Conservation (phyloP, 2,113 vertebrate species). For the Urocynchramus pylzowi region DNA sequence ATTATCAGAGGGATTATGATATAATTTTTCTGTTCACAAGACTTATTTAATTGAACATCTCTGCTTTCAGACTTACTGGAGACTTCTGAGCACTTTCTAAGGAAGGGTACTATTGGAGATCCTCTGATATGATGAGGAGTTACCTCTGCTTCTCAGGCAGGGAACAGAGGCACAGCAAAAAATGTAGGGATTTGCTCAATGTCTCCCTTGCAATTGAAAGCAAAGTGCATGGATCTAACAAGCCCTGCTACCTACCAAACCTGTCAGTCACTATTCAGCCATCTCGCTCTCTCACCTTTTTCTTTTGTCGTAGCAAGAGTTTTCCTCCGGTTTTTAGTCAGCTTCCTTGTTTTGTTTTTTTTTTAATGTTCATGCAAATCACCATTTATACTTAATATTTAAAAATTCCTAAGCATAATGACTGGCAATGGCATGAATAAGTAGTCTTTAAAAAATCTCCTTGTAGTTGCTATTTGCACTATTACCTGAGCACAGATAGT, state of each 20-base stretch:
- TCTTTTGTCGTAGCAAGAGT: neutral
- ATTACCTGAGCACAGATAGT: conserved; percentile 28
- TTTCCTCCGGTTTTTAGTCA: neutral
- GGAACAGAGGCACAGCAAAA: neutral
- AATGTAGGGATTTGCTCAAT: neutral
- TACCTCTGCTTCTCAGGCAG: neutral
- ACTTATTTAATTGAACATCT: neutral
- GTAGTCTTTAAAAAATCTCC: neutral
- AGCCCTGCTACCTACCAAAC: neutral
- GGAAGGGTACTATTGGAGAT: neutral
- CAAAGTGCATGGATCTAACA: neutral
- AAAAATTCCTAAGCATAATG: conserved; percentile 28
- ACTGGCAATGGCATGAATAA: conserved; percentile 16
- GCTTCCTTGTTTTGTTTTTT: neutral
- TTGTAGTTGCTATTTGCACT: conserved; percentile 39
- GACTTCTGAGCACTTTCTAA: neutral
- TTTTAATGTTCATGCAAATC: neutral
- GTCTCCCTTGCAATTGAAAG: neutral
- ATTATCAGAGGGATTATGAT: neutral
- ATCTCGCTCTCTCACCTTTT: neutral
- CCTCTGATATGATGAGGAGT: accelerated
- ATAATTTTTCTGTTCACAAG: neutral
- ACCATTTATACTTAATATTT: conserved; percentile 32
- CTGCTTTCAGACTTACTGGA: neutral
- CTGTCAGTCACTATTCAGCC: neutral